These are phyloP conservation scores for Parauchenoglanis punctatus DNA, from an alignment of 2,797 vertebrate species.

Conservation along the genomic window DNA sequence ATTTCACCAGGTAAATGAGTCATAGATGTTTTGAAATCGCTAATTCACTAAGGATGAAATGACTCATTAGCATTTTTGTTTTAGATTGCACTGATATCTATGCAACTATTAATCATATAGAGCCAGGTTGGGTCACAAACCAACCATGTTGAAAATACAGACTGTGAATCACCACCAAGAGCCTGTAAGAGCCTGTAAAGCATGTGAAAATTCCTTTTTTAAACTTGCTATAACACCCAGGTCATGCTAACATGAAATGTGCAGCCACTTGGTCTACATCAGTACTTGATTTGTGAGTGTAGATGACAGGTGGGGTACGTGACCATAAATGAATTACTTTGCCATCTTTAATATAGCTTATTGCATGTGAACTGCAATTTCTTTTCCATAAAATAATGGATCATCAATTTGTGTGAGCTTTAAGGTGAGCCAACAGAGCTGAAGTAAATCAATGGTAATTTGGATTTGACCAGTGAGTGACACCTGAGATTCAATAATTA, in stretches of 20 bases:
- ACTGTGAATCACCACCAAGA: neutral
- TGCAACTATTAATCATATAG: neutral
- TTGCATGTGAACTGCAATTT: slow-evolving; percentile 6
- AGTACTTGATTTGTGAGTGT: slow-evolving; percentile 24
- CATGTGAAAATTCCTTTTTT: neutral
- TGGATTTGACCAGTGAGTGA: slow-evolving; percentile 12
- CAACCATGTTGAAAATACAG: neutral
- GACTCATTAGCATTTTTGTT: neutral
- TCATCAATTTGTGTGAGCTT: slow-evolving; percentile 38
- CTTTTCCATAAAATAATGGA: slow-evolving; percentile 20
- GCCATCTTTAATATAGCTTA: slow-evolving; percentile 4
- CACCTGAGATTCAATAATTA: slow-evolving; percentile 32
- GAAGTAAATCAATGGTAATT: slow-evolving; percentile 39
- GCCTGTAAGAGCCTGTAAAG: neutral
- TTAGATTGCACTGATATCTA: neutral
- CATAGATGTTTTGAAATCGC: neutral
- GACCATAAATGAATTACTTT: slow-evolving; percentile 12
- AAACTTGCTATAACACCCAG: neutral
- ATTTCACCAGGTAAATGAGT: neutral
- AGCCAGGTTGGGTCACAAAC: neutral
- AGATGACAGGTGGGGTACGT: slow-evolving; percentile 3
- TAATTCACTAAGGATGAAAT: neutral
- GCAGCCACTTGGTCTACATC: neutral
- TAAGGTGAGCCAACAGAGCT: neutral
- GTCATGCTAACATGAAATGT: neutral